Base-by-base conservation (phyloP, 2,113 vertebrate species). In the Cyanoramphus novaezelandiae region DNA sequence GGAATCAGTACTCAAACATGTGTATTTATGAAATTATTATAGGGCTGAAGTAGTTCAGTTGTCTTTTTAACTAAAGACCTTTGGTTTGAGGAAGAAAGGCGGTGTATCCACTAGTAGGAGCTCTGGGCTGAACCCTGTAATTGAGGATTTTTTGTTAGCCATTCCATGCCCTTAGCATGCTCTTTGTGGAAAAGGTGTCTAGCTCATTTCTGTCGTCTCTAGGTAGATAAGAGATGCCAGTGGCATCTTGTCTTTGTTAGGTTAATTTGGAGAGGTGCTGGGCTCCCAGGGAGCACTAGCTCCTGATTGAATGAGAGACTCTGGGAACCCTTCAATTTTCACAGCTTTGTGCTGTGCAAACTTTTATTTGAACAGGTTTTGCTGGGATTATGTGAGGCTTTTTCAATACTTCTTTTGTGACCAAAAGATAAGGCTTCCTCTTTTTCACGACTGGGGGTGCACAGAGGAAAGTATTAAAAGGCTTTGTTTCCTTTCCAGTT, bases 11-110 rank as follows among this genome's bases (percentile, higher is more conserved):
- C 77, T 86, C 55, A 83, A 68, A 92, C 88, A 91, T 12, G 12
- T 77, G 95, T 71, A 57, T 91, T 97, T 96, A 95, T 94, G 77
- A 96, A 96, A 93, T 94, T 83, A 82, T 96, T 95, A 89, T 78
- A 47, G 81, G 67, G 59, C 53, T 94, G 47, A 92, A 94, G 87
- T 7, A 91, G 87, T 77, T 95, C 55, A 92, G 85, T 94, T 94
- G 49, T 52, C 83, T 91, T 94, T 95, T 91, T 80, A 93, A 67
- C 65, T 69, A 39, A 49, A 72, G 84, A 63, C 35, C 74, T 82
- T 76, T 57, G 70, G 44, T 72, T 11, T 74, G 53, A 68, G 41
- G 59, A 89, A 93, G 86, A 85, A 59, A 15, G 3, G 17, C 23
- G 44, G 29, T 55, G 35, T 44, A 79, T 59, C 83, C 83, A 77